Base-by-base conservation (phyloP, 2,888 invertebrate species). In the Leistus spinibarbis region DNA sequence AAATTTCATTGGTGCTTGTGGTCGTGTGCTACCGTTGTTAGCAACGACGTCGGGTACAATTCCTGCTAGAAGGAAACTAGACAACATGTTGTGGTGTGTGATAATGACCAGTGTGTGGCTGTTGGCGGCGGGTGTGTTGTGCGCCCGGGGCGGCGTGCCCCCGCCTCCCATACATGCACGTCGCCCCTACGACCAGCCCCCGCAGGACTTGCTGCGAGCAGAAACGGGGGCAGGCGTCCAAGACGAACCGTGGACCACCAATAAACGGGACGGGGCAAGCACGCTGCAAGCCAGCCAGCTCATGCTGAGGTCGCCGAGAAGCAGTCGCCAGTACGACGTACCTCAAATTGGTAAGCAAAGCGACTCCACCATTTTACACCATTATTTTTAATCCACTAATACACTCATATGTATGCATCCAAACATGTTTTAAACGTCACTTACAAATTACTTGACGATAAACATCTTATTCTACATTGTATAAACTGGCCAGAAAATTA, bases 291-390 rank as follows among this genome's bases (percentile, higher is more conserved):
- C 73, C 17, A 92, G 90, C 82, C 94, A 94, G 85, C 89, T 94
- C 86, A 93, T 95, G 92, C 86, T 93, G 82, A 89, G 93, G 80
- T 91, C 93, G 76, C 90, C 93, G 77, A 90, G 94, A 80, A 92
- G 92, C 79, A 91, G 90, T 84, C 88, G 93, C 81, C 91, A 92
- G 82, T 95, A 94, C 86, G 95, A 95, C 86, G 94, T 95, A 79
- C 95, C 95, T 80, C 94, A 94, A 88, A 94, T 95, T 83, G 94
- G 95, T 95, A 80, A 84, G 86, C 80, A 19, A 27, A 53, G 13
- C 13, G 7, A n/a, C 17, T 40, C 40, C 40, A 40, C 40, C 40
- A 40, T 10, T 40, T 60, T 22, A 60, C n/a, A n/a, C n/a, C n/a
- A n/a, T n/a, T n/a, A n/a, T n/a, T n/a, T n/a, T n/a, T n/a, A n/a